Evolutionary conservation across 1,140 invertebrate genomes (phyloP).

Genomic region (Pachyrhynchus sulphureomaculatus): DNA sequence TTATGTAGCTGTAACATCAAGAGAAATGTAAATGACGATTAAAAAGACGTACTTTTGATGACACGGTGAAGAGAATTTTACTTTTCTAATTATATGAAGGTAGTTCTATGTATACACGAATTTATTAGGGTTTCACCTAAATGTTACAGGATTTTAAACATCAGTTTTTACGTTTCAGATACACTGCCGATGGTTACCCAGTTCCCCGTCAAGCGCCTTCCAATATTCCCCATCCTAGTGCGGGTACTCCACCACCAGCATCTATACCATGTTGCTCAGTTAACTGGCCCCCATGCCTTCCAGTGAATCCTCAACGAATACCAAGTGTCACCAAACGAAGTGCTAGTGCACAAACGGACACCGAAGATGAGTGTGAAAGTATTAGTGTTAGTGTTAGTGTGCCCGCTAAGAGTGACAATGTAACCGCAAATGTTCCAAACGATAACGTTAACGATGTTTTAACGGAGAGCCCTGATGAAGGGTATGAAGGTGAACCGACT

Average conservation of each 20-base stretch:
- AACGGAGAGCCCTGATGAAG: constrained; percentile 83
- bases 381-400: constrained; percentile 36
- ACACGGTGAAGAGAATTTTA: too few species aligned
- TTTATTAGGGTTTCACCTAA: too few species aligned
- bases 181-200: constrained; percentile 32
- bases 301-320: constrained; percentile 30
- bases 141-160: too few species aligned
- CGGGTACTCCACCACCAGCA: constrained; percentile 5
- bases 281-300: constrained; percentile 55
- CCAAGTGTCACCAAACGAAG: constrained; percentile 51
- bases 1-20: too few species aligned
- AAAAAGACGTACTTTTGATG: too few species aligned
- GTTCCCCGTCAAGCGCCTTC: constrained; percentile 20
- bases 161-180: constrained; percentile 37
- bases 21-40: too few species aligned
- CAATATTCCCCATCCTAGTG: constrained; percentile 1
- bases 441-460: constrained; percentile 56
- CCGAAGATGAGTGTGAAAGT: constrained; percentile 52
- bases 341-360: constrained; percentile 60
- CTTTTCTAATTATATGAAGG: too few species aligned
- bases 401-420: constrained; percentile 12
- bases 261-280: constrained; percentile 37
- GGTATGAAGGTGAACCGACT: constrained; percentile 75
- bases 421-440: constrained; percentile 2
- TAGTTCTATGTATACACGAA: too few species aligned